Conservation (phyloP, 1,140 invertebrate genomes). For the Stratiolaelaps scimitus region DNA sequence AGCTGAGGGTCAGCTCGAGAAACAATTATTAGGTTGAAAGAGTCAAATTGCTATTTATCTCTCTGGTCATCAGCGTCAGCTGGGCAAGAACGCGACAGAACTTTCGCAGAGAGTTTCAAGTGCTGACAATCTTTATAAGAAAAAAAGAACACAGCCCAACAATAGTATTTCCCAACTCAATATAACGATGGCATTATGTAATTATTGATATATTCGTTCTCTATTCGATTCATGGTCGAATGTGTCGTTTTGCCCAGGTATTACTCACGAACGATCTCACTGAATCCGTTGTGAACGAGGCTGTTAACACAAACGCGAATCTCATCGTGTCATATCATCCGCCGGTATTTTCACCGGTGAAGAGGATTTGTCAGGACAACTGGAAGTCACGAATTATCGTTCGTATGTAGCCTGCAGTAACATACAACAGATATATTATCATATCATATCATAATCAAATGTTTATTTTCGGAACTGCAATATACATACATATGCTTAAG, state of each 20-base stretch:
- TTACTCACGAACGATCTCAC: constrained; percentile 91
- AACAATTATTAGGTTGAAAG: too few species aligned
- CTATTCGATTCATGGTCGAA: constrained; percentile 41
- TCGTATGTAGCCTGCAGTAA: neutral
- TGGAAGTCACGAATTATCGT: constrained; percentile 54
- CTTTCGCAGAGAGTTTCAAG: too few species aligned
- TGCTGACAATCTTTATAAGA: too few species aligned
- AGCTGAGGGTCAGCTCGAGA: too few species aligned
- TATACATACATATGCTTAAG: too few species aligned
- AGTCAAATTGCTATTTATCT: too few species aligned
- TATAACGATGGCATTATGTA: neutral
- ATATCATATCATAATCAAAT: too few species aligned
- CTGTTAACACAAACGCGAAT: constrained; percentile 52
- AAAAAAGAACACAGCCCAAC: constrained; percentile 43
- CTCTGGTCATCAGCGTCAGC: too few species aligned
- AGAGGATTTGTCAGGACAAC: constrained; percentile 52
- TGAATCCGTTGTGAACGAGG: constrained; percentile 72
- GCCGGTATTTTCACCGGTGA: constrained; percentile 73
- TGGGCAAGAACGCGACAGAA: too few species aligned
- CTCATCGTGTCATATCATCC: constrained; percentile 91
- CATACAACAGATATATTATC: too few species aligned
- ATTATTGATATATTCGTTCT: constrained; percentile 5
- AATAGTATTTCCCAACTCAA: constrained; percentile 6
- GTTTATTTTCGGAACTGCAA: too few species aligned
- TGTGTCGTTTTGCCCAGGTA: constrained; percentile 41